Conservation (phyloP, 2,888 invertebrate genomes). For the Aspidiotus rigidus region DNA sequence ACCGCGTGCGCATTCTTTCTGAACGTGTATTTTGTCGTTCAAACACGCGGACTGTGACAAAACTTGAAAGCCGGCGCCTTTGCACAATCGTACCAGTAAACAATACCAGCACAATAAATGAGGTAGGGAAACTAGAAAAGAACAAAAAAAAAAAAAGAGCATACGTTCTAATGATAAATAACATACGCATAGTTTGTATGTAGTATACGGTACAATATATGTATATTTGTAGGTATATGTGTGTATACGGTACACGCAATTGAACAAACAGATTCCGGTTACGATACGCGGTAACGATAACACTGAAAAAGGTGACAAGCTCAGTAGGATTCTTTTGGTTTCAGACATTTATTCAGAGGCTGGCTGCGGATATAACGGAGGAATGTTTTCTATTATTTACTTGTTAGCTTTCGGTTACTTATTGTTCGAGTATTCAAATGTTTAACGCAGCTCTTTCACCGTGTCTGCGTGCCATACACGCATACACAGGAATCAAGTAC, state of each 20-base stretch:
- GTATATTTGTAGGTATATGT: too few species aligned
- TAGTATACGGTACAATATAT: too few species aligned
- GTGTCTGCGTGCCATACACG: too few species aligned
- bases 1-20: too few species aligned
- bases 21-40: neutral
- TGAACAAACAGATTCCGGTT: conserved; percentile 4
- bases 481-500: too few species aligned
- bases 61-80: conserved; percentile 2
- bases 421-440: conserved; percentile 2
- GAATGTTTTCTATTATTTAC: neutral
- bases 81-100: neutral
- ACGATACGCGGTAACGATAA: neutral
- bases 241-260: neutral
- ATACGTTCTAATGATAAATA: conserved; percentile 4
- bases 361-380: neutral
- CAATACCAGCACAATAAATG: neutral
- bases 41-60: neutral
- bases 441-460: neutral
- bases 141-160: neutral
- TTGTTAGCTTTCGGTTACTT: neutral
- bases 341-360: neutral
- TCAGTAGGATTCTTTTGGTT: neutral
- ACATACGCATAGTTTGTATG: neutral
- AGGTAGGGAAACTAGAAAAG: neutral
- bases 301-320: neutral